A percentile compares a stretch with the other conserved stretches of the same genome.
Evolutionary conservation across 2,113 vertebrate genomes (phyloP).

Genomic region (Stegostoma tigrinum): DNA sequence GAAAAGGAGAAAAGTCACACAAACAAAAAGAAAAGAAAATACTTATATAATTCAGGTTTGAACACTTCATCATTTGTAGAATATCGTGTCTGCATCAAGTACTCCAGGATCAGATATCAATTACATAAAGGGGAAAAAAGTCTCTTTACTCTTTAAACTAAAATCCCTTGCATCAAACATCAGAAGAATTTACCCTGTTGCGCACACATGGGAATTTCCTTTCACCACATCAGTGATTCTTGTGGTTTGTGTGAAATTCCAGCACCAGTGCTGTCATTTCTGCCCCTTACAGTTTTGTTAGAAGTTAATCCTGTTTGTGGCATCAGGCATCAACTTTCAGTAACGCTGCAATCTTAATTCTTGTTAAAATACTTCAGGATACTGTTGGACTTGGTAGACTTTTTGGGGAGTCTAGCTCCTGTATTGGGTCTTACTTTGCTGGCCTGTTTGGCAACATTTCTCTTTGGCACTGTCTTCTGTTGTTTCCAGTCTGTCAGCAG

Average conservation of each 20-base stretch:
- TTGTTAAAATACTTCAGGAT: constrained; percentile 70
- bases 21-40: neutral
- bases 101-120: neutral
- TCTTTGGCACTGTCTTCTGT: constrained; percentile 45
- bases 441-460: constrained; percentile 42
- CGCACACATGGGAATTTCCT: neutral
- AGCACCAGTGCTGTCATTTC: neutral
- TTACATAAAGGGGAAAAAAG: neutral
- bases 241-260: neutral
- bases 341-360: constrained; percentile 40
- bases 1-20: neutral
- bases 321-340: neutral
- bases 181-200: neutral
- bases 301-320: neutral
- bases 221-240: neutral
- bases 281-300: neutral
- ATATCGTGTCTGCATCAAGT: neutral
- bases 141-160: neutral
- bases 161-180: neutral
- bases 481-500: constrained; percentile 69
- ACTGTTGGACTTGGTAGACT: constrained; percentile 51
- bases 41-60: neutral
- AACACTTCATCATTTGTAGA: neutral
- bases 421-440: constrained; percentile 42
- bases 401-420: constrained; percentile 47